These are phyloP conservation scores for Nanger granti DNA, from an alignment of 2,113 vertebrate species.

Conservation along the genomic window DNA sequence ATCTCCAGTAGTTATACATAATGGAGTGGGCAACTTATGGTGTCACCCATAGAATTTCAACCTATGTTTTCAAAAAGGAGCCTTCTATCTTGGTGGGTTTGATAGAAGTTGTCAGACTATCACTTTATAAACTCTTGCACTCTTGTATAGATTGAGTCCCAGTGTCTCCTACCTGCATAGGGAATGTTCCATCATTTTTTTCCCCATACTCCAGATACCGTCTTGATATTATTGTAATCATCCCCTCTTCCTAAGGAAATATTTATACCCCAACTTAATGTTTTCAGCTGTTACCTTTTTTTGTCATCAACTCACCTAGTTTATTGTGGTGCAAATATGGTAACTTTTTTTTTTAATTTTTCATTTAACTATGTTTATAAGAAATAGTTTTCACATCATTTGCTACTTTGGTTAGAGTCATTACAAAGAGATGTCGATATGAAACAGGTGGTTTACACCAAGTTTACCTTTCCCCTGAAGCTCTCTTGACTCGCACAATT, in stretches of 20 bases:
- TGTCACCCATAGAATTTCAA: neutral
- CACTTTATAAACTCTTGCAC: neutral
- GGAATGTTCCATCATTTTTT: neutral
- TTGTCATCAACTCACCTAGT: neutral
- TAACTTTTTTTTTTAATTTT: neutral
- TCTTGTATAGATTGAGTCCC: fast-evolving
- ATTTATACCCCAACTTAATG: neutral
- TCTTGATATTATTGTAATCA: neutral
- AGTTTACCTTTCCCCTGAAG: neutral
- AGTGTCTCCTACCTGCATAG: fast-evolving
- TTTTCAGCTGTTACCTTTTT: neutral
- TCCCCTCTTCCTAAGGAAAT: neutral
- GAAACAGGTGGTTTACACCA: neutral
- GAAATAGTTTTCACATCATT: neutral
- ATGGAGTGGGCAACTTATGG: fast-evolving
- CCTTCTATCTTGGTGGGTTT: neutral
- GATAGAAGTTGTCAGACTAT: neutral
- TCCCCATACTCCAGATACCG: fast-evolving
- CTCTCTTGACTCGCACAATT: neutral
- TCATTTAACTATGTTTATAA: neutral
- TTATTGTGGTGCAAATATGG: neutral
- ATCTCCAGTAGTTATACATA: neutral
- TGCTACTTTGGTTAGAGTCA: neutral
- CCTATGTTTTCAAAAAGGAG: neutral
- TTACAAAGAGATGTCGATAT: neutral